These are phyloP conservation scores for Bergia sp. DNA, from an alignment of 92 coral and sea anemone species.

Conservation along the genomic window DNA sequence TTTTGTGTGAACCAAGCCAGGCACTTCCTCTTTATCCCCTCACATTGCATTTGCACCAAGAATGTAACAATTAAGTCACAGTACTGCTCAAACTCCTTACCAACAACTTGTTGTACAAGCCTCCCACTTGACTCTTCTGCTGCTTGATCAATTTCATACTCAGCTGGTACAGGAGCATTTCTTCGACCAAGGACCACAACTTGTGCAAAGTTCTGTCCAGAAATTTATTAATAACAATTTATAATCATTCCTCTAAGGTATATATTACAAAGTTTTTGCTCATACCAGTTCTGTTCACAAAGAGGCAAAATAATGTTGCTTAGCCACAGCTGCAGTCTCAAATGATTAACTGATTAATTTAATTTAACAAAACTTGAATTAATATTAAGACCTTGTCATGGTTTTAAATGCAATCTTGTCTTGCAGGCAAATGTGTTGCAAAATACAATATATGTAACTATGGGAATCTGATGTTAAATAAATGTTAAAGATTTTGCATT, in stretches of 20 bases:
- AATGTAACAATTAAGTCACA: not conserved
- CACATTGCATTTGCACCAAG: not conserved
- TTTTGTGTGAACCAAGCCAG: no score
- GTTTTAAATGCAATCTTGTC: no score
- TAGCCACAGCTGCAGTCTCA: no score
- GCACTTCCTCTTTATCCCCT: no score
- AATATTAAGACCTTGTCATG: no score
- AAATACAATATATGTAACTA: no score
- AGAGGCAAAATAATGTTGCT: no score
- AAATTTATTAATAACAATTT: not conserved
- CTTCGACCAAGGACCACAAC: conserved; percentile 90
- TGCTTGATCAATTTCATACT: conserved; percentile 75
- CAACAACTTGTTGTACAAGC: conserved; percentile 77
- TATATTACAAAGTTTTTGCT: not conserved
- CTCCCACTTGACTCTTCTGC: conserved; percentile 87
- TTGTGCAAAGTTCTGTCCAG: conserved; percentile 68
- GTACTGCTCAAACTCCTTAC: conserved; percentile 45
- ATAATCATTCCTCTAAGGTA: not conserved
- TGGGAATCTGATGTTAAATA: no score
- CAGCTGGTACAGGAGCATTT: conserved; percentile 73
- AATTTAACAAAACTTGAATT: no score
- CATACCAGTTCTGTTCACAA: not conserved
- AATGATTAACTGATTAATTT: no score
- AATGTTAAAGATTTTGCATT: no score
- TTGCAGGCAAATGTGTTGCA: no score